Evolutionary conservation across 2,888 invertebrate genomes (phyloP).

Genomic region (Archaeoteleia sp.): DNA sequence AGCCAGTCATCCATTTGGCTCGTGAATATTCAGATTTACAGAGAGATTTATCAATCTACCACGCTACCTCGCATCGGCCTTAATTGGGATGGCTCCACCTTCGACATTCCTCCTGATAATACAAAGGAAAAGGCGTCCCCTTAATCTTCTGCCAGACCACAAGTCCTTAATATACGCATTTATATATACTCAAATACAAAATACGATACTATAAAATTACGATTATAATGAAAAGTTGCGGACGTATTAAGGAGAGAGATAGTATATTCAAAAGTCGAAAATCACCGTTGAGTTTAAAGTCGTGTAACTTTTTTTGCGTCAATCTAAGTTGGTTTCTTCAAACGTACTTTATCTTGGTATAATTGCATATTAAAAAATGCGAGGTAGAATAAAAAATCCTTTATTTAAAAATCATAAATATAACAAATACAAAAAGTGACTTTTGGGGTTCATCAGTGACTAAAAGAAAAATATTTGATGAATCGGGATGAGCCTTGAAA

Average conservation of each 20-base stretch:
- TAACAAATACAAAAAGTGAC: no score
- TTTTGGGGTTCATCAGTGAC: no score
- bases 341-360: no score
- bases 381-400: no score
- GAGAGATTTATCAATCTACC: conserved; percentile 49
- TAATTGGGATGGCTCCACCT: conserved; percentile 44
- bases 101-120: conserved; percentile 39
- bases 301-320: no score
- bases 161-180: neutral
- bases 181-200: conserved; percentile 2
- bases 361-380: no score
- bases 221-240: conserved; percentile 18
- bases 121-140: conserved; percentile 23
- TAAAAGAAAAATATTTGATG: no score
- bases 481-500: no score
- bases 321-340: no score
- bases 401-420: no score
- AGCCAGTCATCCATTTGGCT: conserved; percentile 46
- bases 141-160: conserved; percentile 21
- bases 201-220: neutral
- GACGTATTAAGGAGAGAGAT: conserved; percentile 3
- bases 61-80: conserved; percentile 38
- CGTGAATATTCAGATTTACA: conserved; percentile 54
- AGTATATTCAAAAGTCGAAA: no score
- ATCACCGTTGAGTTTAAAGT: no score